Evolutionary conservation across 2,797 vertebrate genomes (phyloP).

Genomic region (Platalea minor): DNA sequence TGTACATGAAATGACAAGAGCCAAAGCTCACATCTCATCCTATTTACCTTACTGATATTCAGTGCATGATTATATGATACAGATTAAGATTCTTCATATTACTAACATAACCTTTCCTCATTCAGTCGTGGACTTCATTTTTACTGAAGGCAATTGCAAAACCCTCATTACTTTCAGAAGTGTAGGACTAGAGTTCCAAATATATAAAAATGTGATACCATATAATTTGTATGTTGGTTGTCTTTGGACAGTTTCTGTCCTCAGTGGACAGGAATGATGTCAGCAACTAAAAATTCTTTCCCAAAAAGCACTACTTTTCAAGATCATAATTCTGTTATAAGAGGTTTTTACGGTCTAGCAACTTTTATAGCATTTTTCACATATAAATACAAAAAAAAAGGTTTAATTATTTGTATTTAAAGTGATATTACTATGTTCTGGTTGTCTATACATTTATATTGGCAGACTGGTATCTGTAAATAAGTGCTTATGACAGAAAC

Average conservation of each 20-base stretch:
- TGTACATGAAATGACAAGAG: neutral
- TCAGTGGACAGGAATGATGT: neutral
- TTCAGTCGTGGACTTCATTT: neutral
- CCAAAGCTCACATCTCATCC: neutral
- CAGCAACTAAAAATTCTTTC: neutral
- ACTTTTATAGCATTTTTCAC: neutral
- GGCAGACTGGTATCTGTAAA: neutral
- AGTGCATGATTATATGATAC: neutral
- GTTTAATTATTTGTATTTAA: neutral
- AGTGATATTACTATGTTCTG: neutral
- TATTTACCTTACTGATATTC: neutral
- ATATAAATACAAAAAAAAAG: neutral
- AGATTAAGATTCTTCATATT: neutral
- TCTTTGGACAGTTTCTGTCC: neutral
- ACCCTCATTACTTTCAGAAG: neutral
- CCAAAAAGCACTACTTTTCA: neutral
- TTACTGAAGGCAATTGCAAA: neutral
- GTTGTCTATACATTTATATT: neutral
- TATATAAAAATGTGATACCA: neutral
- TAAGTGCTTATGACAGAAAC: neutral
- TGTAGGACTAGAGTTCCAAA: neutral
- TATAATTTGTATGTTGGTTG: constrained; percentile 20
- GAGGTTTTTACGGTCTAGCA: neutral
- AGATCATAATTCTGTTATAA: neutral
- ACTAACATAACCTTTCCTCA: neutral